These are phyloP conservation scores for Lasaia peninsularis DNA, from an alignment of 1,140 invertebrate genomes.

Conservation along the genomic window DNA sequence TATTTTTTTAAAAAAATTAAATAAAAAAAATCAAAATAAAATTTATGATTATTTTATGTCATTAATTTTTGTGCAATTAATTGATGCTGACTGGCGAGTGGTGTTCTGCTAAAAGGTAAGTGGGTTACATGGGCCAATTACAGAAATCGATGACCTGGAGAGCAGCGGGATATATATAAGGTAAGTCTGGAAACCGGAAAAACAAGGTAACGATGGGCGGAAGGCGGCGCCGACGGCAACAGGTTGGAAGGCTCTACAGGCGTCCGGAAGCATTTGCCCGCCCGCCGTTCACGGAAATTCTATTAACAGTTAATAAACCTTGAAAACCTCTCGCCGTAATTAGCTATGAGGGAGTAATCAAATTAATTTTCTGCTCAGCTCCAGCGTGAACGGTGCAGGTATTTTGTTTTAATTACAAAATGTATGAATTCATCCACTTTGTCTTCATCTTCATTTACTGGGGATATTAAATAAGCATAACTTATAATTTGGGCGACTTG, in stretches of 20 bases:
- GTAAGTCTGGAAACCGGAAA: constrained; percentile 24
- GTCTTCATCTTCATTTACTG: neutral
- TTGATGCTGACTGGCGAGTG: constrained; percentile 11
- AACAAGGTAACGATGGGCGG: constrained; percentile 55
- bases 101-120: constrained; percentile 11
- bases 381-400: neutral
- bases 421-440: constrained; percentile 16
- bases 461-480: too few relatives aligned
- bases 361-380: constrained; percentile 39
- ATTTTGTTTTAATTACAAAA: neutral
- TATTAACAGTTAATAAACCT: constrained; percentile 57
- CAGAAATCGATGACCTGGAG: constrained; percentile 61
- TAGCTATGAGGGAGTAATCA: constrained; percentile 39
- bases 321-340: constrained; percentile 47
- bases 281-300: constrained; percentile 48
- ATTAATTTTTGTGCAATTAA: constrained; percentile 57
- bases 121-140: constrained; percentile 13
- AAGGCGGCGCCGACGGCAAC: constrained; percentile 73
- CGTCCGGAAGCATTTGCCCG: constrained; percentile 38
- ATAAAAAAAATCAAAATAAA: constrained; percentile 28
- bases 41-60: constrained; percentile 49
- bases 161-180: constrained; percentile 17
- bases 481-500: too few relatives aligned
- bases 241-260: constrained; percentile 58
- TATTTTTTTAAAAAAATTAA: constrained; percentile 35